These are phyloP conservation scores for Myrmecobius fasciatus DNA, from an alignment of 2,113 vertebrate genomes.

Conservation along the genomic window DNA sequence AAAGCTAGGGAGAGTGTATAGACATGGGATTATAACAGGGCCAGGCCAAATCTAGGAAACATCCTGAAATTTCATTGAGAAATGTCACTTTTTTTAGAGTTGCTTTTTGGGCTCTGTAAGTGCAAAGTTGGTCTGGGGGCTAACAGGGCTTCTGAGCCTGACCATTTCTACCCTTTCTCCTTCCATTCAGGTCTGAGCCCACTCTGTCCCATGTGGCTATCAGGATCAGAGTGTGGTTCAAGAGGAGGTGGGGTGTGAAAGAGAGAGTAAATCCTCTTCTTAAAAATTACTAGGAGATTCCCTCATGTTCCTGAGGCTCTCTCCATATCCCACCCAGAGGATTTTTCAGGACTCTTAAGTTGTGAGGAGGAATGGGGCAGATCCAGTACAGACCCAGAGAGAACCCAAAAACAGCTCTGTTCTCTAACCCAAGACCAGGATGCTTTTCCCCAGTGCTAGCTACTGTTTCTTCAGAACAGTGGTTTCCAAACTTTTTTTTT, in stretches of 20 bases:
- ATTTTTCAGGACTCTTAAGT: neutral
- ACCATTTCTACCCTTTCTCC: fast-evolving
- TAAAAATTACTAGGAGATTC: neutral
- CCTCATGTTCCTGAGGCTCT: neutral
- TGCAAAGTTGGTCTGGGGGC: neutral
- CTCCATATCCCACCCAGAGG: neutral
- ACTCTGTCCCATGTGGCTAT: neutral
- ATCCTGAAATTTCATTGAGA: neutral
- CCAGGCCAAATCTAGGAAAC: neutral
- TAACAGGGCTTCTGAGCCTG: too few species aligned
- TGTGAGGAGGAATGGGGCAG: neutral
- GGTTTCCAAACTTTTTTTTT: neutral
- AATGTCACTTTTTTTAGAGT: neutral
- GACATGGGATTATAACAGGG: neutral
- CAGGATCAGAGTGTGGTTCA: neutral
- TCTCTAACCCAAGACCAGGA: neutral
- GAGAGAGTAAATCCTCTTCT: neutral
- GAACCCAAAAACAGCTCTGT: neutral
- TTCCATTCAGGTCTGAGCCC: neutral
- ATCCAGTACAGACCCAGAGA: neutral
- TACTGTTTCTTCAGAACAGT: neutral
- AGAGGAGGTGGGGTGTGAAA: neutral
- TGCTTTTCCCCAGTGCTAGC: neutral
- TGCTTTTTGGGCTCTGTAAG: too few species aligned
- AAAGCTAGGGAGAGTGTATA: neutral